phyloP scores from a whole-genome alignment of 2,888 invertebrate genomes.

The Trichacis sp. region DNA sequence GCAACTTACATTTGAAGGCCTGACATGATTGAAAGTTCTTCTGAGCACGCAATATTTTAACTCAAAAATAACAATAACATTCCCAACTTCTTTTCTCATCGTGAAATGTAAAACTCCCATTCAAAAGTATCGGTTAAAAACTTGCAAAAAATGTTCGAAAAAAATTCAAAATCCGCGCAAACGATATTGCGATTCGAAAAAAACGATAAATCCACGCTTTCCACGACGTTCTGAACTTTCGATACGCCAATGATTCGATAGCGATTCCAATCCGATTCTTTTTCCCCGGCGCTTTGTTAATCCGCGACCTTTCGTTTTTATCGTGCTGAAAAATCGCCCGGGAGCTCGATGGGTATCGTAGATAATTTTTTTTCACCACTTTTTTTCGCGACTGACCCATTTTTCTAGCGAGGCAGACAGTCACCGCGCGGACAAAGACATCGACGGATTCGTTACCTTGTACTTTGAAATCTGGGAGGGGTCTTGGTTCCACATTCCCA shows the following conservation, averaged over 20 bases:
- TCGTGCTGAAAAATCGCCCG: neutral
- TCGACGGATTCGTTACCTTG: constrained; percentile 38
- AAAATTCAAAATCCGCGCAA: too few species aligned
- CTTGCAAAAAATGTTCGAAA: too few species aligned
- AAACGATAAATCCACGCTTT: too few species aligned
- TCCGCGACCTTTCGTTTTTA: neutral
- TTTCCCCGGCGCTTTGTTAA: neutral
- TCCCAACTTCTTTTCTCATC: too few species aligned
- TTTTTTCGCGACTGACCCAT: neutral
- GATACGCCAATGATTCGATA: neutral
- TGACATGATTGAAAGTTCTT: too few species aligned
- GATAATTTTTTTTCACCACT: neutral
- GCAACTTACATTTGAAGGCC: too few species aligned
- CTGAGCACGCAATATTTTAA: too few species aligned
- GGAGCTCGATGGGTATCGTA: neutral
- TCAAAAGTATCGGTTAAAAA: too few species aligned
- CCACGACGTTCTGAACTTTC: neutral
- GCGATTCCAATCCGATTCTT: neutral
- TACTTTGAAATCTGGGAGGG: constrained; percentile 43
- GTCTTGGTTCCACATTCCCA: constrained; percentile 22
- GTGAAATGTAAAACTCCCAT: too few species aligned
- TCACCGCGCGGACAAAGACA: constrained; percentile 38
- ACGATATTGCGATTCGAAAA: too few species aligned
- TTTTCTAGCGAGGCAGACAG: constrained; percentile 1
- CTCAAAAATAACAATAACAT: too few species aligned